These are phyloP conservation scores for Cryptus armator DNA, from an alignment of 2,888 invertebrate species.

Conservation along the genomic window DNA sequence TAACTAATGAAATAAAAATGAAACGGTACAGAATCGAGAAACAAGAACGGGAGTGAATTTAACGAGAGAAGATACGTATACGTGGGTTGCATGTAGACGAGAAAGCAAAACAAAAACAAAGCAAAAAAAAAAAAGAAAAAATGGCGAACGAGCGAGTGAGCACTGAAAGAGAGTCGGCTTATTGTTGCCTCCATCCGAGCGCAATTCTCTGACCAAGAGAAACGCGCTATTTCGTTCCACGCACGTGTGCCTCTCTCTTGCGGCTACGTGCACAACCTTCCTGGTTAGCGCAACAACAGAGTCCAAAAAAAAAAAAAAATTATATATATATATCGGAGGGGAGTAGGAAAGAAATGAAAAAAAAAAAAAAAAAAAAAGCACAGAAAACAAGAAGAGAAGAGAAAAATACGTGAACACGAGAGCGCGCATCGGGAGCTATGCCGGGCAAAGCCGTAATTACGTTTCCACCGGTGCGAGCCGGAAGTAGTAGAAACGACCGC, in stretches of 20 bases:
- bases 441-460: constrained; percentile 64
- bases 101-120: constrained; percentile 7
- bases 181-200: constrained; percentile 57
- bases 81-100: constrained; percentile 54
- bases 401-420: constrained; percentile 43
- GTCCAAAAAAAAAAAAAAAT: constrained; percentile 18
- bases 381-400: constrained; percentile 15
- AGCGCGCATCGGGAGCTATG: constrained; percentile 30
- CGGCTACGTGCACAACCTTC: constrained; percentile 14
- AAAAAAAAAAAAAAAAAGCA: neutral
- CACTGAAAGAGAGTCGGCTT: constrained; percentile 23
- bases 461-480: constrained; percentile 65
- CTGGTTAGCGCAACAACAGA: constrained; percentile 13
- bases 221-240: constrained; percentile 33
- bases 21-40: constrained; percentile 46
- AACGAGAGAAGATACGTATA: constrained; percentile 64
- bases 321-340: constrained; percentile 7
- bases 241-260: constrained; percentile 23
- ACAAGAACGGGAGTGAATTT: constrained; percentile 51
- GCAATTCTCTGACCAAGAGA: constrained; percentile 22
- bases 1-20: constrained; percentile 17
- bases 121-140: constrained; percentile 4
- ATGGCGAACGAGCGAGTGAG: constrained; percentile 48
- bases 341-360: constrained; percentile 2
- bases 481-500: constrained; percentile 66